Conservation (phyloP, 1,140 invertebrate genomes). For the Drosophila baimaii region DNA sequence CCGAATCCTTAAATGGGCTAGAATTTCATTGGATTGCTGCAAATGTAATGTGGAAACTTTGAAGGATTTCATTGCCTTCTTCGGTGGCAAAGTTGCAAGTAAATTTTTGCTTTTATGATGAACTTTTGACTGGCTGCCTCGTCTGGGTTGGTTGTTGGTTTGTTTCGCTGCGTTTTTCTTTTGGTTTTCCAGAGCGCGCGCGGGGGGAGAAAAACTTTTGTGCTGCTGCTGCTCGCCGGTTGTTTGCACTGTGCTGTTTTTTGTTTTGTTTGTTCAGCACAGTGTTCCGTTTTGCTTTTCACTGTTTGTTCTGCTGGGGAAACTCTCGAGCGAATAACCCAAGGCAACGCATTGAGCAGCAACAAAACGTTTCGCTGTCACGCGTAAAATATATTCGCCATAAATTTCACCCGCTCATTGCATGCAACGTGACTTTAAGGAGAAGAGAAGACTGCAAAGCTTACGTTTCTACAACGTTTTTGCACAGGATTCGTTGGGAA, state of each 20-base stretch:
- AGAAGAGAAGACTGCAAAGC: slow-evolving; percentile 1
- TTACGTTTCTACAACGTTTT: background rate
- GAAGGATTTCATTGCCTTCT: slow-evolving; percentile 39
- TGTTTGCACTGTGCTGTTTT: slow-evolving; percentile 54
- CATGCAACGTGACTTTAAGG: slow-evolving; percentile 74
- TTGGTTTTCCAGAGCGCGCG: slow-evolving; percentile 18
- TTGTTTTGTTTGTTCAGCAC: slow-evolving; percentile 65
- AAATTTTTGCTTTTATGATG: slow-evolving; percentile 51
- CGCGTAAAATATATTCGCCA: slow-evolving; percentile 74
- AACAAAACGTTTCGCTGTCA: slow-evolving; percentile 66
- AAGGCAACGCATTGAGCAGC: slow-evolving; percentile 59
- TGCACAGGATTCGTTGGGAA: background rate
- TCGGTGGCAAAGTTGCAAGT: slow-evolving; percentile 47
- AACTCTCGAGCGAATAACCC: slow-evolving; percentile 59
- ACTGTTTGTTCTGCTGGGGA: slow-evolving; percentile 66
- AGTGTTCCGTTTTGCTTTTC: slow-evolving; percentile 52
- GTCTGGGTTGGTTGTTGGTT: slow-evolving; percentile 53
- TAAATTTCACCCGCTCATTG: slow-evolving; percentile 62
- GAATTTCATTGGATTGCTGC: slow-evolving; percentile 37
- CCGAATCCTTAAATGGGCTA: slow-evolving; percentile 41
- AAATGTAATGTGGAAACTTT: slow-evolving; percentile 44
- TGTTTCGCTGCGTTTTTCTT: slow-evolving; percentile 36
- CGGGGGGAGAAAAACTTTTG: slow-evolving; percentile 45
- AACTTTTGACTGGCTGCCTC: slow-evolving; percentile 46
- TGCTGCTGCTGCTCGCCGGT: slow-evolving; percentile 31